A percentile compares a stretch with the other conserved stretches of the same genome.
Evolutionary conservation across 1,140 invertebrate genomes (phyloP).

Genomic region (Platorchestia sp.): DNA sequence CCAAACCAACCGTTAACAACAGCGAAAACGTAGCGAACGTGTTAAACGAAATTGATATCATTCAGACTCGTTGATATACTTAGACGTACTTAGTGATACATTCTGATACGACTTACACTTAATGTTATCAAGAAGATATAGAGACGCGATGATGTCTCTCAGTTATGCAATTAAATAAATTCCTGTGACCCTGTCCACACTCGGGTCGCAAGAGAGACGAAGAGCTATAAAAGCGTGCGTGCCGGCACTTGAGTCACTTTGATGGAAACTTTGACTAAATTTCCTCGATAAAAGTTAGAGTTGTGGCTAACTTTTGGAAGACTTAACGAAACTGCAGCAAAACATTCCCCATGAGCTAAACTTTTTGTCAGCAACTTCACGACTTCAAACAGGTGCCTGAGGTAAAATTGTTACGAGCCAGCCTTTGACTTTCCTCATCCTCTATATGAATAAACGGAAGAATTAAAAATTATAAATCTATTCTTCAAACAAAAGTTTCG

Average conservation of each 20-base stretch:
- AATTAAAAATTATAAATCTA: background rate
- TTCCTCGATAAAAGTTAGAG: constrained; percentile 15
- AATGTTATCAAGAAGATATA: no score
- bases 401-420: background rate
- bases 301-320: constrained; percentile 21
- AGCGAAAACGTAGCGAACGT: no score
- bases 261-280: constrained; percentile 28
- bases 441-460: background rate
- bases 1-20: no score
- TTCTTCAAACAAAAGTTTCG: background rate
- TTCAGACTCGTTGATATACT: no score
- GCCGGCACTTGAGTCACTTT: constrained; percentile 43
- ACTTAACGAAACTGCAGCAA: constrained; percentile 46
- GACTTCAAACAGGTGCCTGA: background rate
- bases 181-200: background rate
- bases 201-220: background rate
- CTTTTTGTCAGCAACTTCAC: background rate
- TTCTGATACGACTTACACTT: no score
- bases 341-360: background rate
- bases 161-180: background rate
- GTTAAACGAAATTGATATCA: no score
- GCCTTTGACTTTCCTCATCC: background rate
- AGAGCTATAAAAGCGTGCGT: background rate
- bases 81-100: no score
- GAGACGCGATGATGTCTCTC: background rate